phyloP scores from a whole-genome alignment of 2,797 vertebrate genomes.

The Lacerta viridis region DNA sequence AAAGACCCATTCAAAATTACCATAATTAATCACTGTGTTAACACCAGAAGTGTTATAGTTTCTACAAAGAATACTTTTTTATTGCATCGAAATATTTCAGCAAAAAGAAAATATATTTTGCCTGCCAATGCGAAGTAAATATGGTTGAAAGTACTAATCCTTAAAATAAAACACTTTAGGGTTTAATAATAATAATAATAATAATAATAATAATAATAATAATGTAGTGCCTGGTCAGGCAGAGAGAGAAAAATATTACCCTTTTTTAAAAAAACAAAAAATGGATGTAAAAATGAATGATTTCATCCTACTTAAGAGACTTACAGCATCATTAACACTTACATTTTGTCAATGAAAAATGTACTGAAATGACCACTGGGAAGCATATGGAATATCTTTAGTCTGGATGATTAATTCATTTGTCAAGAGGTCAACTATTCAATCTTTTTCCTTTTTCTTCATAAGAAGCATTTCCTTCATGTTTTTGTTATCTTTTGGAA shows the following conservation, averaged over 20 bases:
- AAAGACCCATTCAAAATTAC: not conserved
- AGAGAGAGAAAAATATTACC: not conserved
- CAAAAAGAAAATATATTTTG: not conserved
- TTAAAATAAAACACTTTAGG: not conserved
- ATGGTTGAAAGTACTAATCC: not conserved
- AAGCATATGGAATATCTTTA: not conserved
- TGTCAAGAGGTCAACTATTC: not conserved
- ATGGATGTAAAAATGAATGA: not conserved
- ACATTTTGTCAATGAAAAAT: not conserved
- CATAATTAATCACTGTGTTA: not conserved
- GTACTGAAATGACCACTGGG: constrained; percentile 12
- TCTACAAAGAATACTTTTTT: not conserved
- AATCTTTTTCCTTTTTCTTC: not conserved
- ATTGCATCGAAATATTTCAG: not conserved
- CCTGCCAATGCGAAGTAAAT: not conserved
- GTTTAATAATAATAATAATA: too few relatives aligned
- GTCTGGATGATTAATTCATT: not conserved
- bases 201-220: not conserved
- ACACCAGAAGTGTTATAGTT: not conserved
- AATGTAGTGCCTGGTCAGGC: not conserved
- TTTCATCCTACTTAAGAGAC: not conserved
- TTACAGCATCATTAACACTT: constrained; percentile 4
- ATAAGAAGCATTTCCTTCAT: not conserved
- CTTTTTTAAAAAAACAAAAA: not conserved
- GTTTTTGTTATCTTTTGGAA: not conserved